phyloP scores from a whole-genome alignment of 2,888 invertebrate genomes.

The Archips crataeganus region DNA sequence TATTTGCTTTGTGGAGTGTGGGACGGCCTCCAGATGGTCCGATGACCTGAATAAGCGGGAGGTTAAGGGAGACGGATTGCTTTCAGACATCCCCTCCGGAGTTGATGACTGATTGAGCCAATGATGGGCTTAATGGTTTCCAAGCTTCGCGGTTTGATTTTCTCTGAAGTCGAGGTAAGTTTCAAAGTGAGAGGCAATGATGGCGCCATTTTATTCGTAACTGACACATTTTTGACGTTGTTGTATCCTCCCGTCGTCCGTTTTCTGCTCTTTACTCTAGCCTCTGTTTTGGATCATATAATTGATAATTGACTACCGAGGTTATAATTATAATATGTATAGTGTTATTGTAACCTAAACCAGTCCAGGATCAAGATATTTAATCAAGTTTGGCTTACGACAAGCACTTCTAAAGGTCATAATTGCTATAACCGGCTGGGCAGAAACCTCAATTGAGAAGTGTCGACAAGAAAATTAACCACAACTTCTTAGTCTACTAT shows the following conservation, averaged over 20 bases:
- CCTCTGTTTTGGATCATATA: background rate
- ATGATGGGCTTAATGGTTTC: background rate
- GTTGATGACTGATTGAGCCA: background rate
- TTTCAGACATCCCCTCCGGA: background rate
- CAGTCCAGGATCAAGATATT: background rate
- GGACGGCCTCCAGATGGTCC: slow-evolving; percentile 36
- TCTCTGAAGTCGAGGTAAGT: background rate
- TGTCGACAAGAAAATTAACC: background rate
- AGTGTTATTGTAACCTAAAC: background rate
- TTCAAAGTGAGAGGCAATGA: too few species aligned
- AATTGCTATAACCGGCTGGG: background rate
- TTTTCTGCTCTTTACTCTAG: background rate
- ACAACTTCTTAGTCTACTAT: background rate
- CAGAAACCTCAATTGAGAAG: background rate
- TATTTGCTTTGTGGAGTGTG: slow-evolving; percentile 25
- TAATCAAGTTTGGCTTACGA: background rate
- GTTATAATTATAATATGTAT: background rate
- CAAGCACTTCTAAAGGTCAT: background rate
- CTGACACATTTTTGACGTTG: too few species aligned
- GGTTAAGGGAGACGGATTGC: slow-evolving; percentile 3
- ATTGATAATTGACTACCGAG: background rate
- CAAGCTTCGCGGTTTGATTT: background rate
- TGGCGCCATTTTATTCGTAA: too few species aligned
- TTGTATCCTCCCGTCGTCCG: too few species aligned
- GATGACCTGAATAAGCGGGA: slow-evolving; percentile 27